Percentiles rank a stretch among this genome's conserved stretches.
phyloP scores from a whole-genome alignment of 2,113 vertebrate genomes.

The Polyodon spathula region DNA sequence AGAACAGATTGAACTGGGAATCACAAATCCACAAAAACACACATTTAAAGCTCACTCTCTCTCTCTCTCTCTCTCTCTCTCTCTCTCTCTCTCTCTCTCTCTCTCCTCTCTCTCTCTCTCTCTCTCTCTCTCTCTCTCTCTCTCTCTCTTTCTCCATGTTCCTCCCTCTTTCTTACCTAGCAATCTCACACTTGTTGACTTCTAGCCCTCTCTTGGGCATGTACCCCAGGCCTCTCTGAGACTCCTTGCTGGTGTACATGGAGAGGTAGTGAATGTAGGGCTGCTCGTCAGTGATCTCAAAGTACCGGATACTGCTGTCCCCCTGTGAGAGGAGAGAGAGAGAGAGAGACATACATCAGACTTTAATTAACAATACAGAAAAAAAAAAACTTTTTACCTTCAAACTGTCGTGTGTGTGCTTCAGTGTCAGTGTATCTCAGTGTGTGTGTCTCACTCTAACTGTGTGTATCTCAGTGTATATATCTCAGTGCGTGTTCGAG shows the following conservation, averaged over 20 bases:
- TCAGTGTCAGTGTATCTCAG: too few relatives aligned
- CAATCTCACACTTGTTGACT: conserved; percentile 85
- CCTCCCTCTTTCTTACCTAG: conserved; percentile 50
- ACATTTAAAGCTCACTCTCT: background rate
- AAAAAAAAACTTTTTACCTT: background rate
- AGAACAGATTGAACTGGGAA: background rate
- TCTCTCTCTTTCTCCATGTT: background rate
- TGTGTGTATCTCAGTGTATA: conserved; percentile 10
- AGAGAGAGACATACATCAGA: background rate
- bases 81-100: too few relatives aligned
- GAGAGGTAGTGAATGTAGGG: conserved; percentile 80
- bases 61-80: too few relatives aligned
- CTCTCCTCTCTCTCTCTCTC: background rate
- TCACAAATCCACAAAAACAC: background rate
- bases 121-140: background rate
- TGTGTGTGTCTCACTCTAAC: background rate
- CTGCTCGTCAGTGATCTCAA: conserved; percentile 78
- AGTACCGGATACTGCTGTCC: conserved; percentile 86
- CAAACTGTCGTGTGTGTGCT: background rate
- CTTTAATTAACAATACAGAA: background rate
- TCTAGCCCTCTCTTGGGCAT: conserved; percentile 88
- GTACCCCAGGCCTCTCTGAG: conserved; percentile 81
- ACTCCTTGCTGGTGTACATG: conserved; percentile 82
- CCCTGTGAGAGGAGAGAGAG: conserved; percentile 47
- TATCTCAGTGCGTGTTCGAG: background rate